Percentiles rank a stretch among this genome's conserved stretches.
phyloP scores from a whole-genome alignment of 2,113 vertebrate genomes.

The Cepphus grylle region DNA sequence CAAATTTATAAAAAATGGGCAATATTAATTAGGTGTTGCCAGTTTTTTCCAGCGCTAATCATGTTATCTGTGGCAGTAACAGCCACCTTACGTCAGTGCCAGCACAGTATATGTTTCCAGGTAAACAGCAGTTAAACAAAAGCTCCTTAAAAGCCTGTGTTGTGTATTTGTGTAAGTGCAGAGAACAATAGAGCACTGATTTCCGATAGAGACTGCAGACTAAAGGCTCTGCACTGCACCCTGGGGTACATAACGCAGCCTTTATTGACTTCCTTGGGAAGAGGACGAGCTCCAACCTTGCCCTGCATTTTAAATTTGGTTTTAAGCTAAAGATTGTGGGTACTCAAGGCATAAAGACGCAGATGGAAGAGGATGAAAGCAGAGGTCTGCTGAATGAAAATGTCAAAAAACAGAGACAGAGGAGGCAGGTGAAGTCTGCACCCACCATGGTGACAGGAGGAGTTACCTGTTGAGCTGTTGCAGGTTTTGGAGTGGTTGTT shows the following conservation, averaged over 20 bases:
- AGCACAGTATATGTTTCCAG: constrained; percentile 15
- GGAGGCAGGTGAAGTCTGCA: not conserved
- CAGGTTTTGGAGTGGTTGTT: constrained; percentile 70
- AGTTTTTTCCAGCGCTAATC: not conserved
- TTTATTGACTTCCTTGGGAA: not conserved
- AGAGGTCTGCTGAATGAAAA: not conserved
- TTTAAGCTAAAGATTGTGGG: not conserved
- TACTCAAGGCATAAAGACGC: not conserved
- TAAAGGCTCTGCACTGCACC: not conserved
- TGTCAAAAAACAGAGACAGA: not conserved
- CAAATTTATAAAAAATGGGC: not conserved
- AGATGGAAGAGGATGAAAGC: not conserved
- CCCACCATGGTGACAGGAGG: not conserved
- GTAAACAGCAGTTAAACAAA: constrained; percentile 49
- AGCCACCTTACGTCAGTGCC: not conserved
- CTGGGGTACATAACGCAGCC: not conserved
- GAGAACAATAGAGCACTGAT: constrained; percentile 28
- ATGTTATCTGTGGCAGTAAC: not conserved
- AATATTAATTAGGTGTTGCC: not conserved
- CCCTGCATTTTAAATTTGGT: not conserved
- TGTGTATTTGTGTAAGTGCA: not conserved
- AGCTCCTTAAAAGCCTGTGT: not conserved
- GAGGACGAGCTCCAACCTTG: not conserved
- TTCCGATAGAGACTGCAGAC: not conserved
- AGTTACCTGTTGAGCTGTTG: constrained; percentile 69